These are phyloP conservation scores for Hydrochoerus hydrochaeris DNA, from an alignment of 2,113 vertebrate species.

Conservation along the genomic window DNA sequence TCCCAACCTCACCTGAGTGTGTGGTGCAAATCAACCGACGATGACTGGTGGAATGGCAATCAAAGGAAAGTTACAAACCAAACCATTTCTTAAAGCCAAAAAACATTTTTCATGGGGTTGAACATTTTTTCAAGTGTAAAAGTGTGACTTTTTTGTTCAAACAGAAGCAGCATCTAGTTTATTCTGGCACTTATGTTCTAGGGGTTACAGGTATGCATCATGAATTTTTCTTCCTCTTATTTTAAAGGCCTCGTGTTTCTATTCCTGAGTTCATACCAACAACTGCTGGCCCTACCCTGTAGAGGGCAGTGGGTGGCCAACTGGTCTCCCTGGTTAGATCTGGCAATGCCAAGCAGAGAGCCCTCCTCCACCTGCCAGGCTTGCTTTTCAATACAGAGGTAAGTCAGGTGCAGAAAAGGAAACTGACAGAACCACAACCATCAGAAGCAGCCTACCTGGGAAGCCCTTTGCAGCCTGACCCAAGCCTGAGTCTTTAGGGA, in stretches of 20 bases:
- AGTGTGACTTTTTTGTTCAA: slow-evolving; percentile 75
- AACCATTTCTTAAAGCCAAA: slow-evolving; percentile 76
- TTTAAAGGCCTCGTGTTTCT: slow-evolving; percentile 82
- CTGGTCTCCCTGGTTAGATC: slow-evolving; percentile 66
- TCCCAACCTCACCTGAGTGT: slow-evolving; percentile 26
- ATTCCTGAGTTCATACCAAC: slow-evolving; percentile 84
- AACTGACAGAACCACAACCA: slow-evolving; percentile 31
- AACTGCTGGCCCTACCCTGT: slow-evolving; percentile 46
- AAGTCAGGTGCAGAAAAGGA: slow-evolving; percentile 64
- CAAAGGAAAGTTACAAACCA: slow-evolving; percentile 62
- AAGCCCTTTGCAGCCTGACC: background rate
- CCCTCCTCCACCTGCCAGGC: slow-evolving; percentile 21
- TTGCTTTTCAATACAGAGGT: slow-evolving; percentile 66
- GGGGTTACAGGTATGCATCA: slow-evolving; percentile 53
- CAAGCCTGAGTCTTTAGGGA: slow-evolving; percentile 42
- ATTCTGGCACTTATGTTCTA: slow-evolving; percentile 84
- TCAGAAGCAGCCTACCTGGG: slow-evolving; percentile 14
- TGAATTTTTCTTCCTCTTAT: slow-evolving; percentile 68
- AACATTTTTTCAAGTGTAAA: slow-evolving; percentile 80
- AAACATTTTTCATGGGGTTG: slow-evolving; percentile 71
- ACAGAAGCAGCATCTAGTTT: slow-evolving; percentile 79
- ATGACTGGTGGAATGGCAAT: slow-evolving; percentile 69
- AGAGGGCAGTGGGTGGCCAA: slow-evolving; percentile 38
- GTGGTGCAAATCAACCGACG: slow-evolving; percentile 75
- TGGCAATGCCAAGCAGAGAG: slow-evolving; percentile 66